These are phyloP conservation scores for Spea hammondii DNA, from an alignment of 2,797 vertebrate genomes.

Conservation along the genomic window DNA sequence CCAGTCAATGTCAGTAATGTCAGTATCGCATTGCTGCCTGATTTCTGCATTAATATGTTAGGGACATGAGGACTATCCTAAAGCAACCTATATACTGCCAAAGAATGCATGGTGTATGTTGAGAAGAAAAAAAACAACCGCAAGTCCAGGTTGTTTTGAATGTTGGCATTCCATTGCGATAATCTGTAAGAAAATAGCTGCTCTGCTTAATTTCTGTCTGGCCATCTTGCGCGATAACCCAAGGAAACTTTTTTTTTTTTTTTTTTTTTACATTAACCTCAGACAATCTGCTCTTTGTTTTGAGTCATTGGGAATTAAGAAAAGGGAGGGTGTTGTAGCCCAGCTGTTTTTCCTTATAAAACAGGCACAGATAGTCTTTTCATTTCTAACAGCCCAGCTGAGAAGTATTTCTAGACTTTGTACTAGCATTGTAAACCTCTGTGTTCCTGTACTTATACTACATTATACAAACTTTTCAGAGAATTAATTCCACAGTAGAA, in stretches of 20 bases:
- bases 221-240: slow-evolving; percentile 30
- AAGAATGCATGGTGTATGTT: not conserved
- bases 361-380: slow-evolving; percentile 35
- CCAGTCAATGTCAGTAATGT: too few relatives aligned
- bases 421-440: not conserved
- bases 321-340: slow-evolving; percentile 6
- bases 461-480: too few relatives aligned
- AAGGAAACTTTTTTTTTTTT: slow-evolving; percentile 29
- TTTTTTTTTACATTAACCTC: slow-evolving; percentile 43
- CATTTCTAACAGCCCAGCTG: not conserved
- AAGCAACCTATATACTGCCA: not conserved
- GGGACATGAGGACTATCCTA: too few relatives aligned
- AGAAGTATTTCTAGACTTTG: slow-evolving; percentile 5
- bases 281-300: slow-evolving; percentile 42
- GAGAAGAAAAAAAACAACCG: not conserved
- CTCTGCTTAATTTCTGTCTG: slow-evolving; percentile 28
- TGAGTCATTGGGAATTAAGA: slow-evolving; percentile 12
- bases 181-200: slow-evolving; percentile 21
- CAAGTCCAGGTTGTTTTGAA: not conserved
- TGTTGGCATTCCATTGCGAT: slow-evolving; percentile 11
- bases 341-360: slow-evolving; percentile 15
- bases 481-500: too few relatives aligned
- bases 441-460: too few relatives aligned
- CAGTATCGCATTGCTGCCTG: too few relatives aligned
- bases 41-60: too few relatives aligned